Percentiles rank a stretch among this genome's conserved stretches.
Evolutionary conservation across 1,140 invertebrate genomes (phyloP).

Genomic region (Adoxophyes honmai): DNA sequence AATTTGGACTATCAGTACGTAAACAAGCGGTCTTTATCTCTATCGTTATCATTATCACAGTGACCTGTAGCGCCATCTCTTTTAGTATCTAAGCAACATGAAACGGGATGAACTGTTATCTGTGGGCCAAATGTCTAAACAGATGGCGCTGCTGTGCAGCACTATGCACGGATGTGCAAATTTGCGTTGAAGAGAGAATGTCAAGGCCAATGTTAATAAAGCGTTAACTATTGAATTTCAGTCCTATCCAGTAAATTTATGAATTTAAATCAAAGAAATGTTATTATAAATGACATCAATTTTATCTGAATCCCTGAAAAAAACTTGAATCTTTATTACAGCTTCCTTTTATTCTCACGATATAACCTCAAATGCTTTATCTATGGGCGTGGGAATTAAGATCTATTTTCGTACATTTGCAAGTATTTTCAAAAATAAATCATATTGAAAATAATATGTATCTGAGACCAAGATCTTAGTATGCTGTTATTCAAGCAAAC

Average conservation of each 20-base stretch:
- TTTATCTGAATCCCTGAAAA: background rate
- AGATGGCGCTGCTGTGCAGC: background rate
- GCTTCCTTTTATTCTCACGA: conserved; percentile 47
- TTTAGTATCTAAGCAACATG: background rate
- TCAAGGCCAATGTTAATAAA: conserved; percentile 14
- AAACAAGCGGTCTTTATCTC: background rate
- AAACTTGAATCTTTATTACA: conserved; percentile 47
- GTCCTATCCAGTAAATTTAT: background rate
- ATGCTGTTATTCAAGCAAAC: background rate
- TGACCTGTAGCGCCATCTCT: background rate
- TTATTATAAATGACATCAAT: background rate
- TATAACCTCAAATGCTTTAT: conserved; percentile 45
- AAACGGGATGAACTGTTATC: background rate
- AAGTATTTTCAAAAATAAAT: too few species aligned
- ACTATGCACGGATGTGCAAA: conserved; percentile 13
- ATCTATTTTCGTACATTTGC: conserved; percentile 15
- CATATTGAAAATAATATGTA: too few species aligned
- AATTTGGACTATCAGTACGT: too few species aligned
- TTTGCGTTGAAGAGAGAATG: conserved; percentile 14
- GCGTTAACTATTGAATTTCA: background rate
- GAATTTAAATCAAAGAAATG: background rate
- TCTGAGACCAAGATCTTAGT: too few species aligned
- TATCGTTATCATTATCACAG: background rate
- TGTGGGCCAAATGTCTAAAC: background rate
- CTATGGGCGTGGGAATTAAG: conserved; percentile 30